Evolutionary conservation across 37 sponge, comb jelly and placozoan genomes (phyloP).

Genomic region (Oscarella lobularis): DNA sequence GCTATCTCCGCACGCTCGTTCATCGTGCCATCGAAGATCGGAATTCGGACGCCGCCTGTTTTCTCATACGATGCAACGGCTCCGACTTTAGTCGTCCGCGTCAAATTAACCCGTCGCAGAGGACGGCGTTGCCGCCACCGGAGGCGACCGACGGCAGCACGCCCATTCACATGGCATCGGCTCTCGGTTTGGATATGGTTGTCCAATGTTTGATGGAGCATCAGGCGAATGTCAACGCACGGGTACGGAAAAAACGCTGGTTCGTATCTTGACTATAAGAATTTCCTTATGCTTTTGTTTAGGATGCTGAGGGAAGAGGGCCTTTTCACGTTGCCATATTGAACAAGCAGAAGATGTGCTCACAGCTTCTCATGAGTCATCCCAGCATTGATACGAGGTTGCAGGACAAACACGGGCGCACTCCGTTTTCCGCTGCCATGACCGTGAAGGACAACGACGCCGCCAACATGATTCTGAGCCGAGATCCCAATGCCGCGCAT

Average conservation of each 20-base stretch:
- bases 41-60: conserved; percentile 56
- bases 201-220: conserved; percentile 74
- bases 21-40: conserved; percentile 72
- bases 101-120: not conserved
- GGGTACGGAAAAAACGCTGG: conserved; percentile 20
- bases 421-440: conserved; percentile 82
- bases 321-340: conserved; percentile 80
- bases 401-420: conserved; percentile 43
- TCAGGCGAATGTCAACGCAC: conserved; percentile 59
- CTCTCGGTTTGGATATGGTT: conserved; percentile 55
- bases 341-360: conserved; percentile 46
- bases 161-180: conserved; percentile 80
- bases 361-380: conserved; percentile 61
- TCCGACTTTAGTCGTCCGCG: conserved; percentile 55
- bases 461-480: conserved; percentile 59
- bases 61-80: conserved; percentile 69
- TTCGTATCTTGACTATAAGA: conserved; percentile 4
- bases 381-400: conserved; percentile 63
- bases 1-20: conserved; percentile 44
- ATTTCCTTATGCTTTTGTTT: not conserved
- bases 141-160: conserved; percentile 13
- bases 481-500: conserved; percentile 75
- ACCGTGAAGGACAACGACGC: conserved; percentile 57
- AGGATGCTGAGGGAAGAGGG: conserved; percentile 61
- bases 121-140: not conserved